Conservation (phyloP, 2,797 vertebrate species). For the Hypotaenidia okinawae region DNA sequence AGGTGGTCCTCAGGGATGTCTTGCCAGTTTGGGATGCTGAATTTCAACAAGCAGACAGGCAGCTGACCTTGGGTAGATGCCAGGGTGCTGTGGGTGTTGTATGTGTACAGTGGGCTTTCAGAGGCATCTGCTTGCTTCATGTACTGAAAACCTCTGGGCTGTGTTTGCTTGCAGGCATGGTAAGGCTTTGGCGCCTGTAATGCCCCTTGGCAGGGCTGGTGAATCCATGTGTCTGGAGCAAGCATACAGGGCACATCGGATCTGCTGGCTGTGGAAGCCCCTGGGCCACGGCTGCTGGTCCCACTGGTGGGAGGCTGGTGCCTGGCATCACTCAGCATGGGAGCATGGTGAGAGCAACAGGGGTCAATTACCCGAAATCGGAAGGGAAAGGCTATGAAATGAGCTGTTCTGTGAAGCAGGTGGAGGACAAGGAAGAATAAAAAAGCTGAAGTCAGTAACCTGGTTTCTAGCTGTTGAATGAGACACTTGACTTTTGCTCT, state of each 20-base stretch:
- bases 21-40: background rate
- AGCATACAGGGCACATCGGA: rapidly evolving
- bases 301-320: background rate
- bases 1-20: background rate
- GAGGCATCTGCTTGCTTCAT: background rate
- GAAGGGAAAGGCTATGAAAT: background rate
- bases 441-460: background rate
- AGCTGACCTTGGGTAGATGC: background rate
- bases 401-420: background rate
- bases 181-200: background rate
- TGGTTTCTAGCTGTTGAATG: background rate
- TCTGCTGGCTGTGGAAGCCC: background rate
- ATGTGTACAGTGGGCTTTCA: background rate
- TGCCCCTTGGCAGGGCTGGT: background rate
- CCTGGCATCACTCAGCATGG: background rate
- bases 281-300: background rate
- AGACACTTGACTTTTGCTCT: background rate
- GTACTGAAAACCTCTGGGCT: background rate
- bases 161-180: background rate
- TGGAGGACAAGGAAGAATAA: background rate
- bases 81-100: background rate
- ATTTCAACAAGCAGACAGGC: background rate
- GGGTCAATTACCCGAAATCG: background rate
- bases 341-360: background rate
- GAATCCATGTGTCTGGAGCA: background rate